A percentile compares a stretch with the other conserved stretches of the same genome.
phyloP scores from a whole-genome alignment of 2,113 vertebrate genomes.

The Dryoscopus gambensis region DNA sequence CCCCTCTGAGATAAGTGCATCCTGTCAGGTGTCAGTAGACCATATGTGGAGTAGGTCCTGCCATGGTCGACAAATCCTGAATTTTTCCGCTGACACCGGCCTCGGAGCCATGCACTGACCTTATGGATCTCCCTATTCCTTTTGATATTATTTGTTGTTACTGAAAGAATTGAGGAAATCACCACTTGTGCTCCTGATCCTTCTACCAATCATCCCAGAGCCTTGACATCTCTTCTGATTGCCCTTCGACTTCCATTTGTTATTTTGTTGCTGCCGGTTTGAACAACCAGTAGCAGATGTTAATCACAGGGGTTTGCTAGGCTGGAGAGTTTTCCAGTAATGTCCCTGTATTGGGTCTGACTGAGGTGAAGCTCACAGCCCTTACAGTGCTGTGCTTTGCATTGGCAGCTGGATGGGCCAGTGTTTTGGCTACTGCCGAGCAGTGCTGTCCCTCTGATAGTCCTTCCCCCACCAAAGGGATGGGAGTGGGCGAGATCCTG shows the following conservation, averaged over 20 bases:
- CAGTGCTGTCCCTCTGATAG: too few species aligned
- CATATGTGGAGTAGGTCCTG: neutral
- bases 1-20: neutral
- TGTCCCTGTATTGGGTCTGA: too few species aligned
- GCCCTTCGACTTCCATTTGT: neutral
- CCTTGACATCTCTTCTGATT: neutral
- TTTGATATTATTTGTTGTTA: neutral
- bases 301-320: neutral
- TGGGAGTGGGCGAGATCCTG: too few species aligned
- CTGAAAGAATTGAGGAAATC: neutral
- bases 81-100: accelerated
- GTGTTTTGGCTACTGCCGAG: too few species aligned
- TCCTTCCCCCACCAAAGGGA: too few species aligned
- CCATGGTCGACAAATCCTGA: neutral
- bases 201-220: neutral
- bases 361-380: too few species aligned
- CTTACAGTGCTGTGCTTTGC: too few species aligned
- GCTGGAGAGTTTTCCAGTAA: neutral
- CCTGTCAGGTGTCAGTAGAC: neutral
- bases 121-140: neutral
- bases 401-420: too few species aligned
- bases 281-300: neutral
- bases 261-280: neutral
- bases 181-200: neutral
- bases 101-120: neutral